These are phyloP conservation scores for Cossypha caffra DNA, from an alignment of 2,797 vertebrate genomes.

Conservation along the genomic window DNA sequence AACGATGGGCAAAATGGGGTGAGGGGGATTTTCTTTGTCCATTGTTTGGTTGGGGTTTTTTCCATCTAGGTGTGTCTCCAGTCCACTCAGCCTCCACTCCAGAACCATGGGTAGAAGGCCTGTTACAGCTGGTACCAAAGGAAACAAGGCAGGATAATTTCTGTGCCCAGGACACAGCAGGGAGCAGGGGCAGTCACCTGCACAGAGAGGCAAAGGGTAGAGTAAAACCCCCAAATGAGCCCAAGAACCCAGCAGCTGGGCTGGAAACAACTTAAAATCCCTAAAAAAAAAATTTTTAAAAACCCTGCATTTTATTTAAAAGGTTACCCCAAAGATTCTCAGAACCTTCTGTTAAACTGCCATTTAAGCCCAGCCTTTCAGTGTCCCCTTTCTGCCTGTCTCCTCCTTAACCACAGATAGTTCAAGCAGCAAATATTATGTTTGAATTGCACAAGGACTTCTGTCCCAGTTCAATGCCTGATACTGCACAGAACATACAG, in stretches of 20 bases:
- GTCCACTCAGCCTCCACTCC: neutral
- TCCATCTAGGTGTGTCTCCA: neutral
- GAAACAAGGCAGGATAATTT: neutral
- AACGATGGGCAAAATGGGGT: accelerated
- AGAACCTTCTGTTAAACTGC: neutral
- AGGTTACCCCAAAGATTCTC: neutral
- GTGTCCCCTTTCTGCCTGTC: neutral
- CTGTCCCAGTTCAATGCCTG: neutral
- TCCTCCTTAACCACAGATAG: neutral
- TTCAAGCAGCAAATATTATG: neutral
- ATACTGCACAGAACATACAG: neutral
- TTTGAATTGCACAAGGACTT: neutral
- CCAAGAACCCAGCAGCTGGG: neutral
- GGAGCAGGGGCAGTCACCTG: neutral
- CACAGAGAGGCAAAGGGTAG: neutral
- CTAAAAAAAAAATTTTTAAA: neutral
- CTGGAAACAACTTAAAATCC: neutral
- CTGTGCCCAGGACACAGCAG: neutral
- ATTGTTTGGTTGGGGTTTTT: neutral
- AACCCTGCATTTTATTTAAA: neutral
- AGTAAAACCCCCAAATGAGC: neutral
- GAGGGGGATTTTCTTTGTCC: neutral
- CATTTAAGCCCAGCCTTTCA: neutral
- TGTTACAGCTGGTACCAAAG: neutral
- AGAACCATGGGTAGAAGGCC: accelerated